Evolutionary conservation across 23 tunicate genomes (phyloP), one percentile per base, ranked within the genome.

Genomic region (Styela plicata): DNA sequence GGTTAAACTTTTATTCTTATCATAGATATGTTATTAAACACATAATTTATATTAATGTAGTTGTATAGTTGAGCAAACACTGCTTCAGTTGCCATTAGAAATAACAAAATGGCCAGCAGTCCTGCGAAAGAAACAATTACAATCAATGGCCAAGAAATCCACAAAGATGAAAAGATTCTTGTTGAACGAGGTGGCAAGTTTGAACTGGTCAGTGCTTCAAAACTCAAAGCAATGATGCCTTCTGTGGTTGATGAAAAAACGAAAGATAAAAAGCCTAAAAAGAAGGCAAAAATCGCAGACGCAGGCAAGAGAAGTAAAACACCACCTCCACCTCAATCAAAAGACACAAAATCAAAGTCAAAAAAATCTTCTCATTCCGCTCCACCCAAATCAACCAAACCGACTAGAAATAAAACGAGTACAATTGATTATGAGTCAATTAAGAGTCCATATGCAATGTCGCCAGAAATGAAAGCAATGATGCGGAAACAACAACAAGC

Each of bases 101-200:
- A n/a, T 5, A 44, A 44, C 13, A 44, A 44, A 44, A 44, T 44
- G 57, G 57, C 57, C 57, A 5, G 10, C 13, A n/a, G n/a, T n/a
- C n/a, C n/a, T n/a, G 57, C 7, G 57, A 44, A 44, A 44, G 87
- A 71, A 21, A 87, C 88, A 1, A 88, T 91, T 20, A 85, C 83
- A 63, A 91, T 91, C 73, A 91, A 88, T 65, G 97, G 97, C 28
- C 91, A 91, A 34, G 53, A 74, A 24, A 52, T 91, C 33, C 74
- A 73, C 0, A 83, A 80, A 67, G 86, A 91, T 57, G 97, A 91
- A 69, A 93, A 93, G 78, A 68, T 93, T 28, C 82, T 93, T 61
- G 88, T 93, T 24, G 98, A 93, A 76, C 74, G 88, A 34, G 98
- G 84, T 57, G 98, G 98, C 20, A 81, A 85, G 53, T 93, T 93